phyloP scores from a whole-genome alignment of 2,797 vertebrate species.

The Pseudotriccus pelzelni region DNA sequence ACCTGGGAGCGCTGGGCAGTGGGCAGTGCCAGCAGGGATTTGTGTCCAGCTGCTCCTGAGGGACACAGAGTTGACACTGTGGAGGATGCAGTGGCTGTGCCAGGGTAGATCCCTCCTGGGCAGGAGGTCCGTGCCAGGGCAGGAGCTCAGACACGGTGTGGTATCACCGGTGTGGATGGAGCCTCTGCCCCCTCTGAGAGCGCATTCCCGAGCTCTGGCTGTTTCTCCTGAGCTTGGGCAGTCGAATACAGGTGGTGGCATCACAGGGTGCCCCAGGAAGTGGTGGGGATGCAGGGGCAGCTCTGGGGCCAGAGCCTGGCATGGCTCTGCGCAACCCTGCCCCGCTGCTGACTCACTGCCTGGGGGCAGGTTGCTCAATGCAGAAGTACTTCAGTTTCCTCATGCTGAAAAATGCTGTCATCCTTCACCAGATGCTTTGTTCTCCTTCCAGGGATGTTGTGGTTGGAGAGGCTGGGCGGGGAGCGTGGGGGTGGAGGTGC shows the following conservation, averaged over 20 bases:
- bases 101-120: accelerated
- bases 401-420: not conserved
- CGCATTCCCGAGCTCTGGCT: not conserved
- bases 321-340: not conserved
- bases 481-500: accelerated
- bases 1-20: accelerated
- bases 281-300: accelerated
- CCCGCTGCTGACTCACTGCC: not conserved
- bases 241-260: accelerated
- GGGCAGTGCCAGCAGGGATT: accelerated
- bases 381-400: not conserved
- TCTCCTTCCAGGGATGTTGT: not conserved
- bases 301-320: not conserved
- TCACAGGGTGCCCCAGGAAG: not conserved
- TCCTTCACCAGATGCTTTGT: not conserved
- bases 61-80: accelerated
- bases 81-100: not conserved
- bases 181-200: accelerated
- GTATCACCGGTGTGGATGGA: accelerated
- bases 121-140: not conserved
- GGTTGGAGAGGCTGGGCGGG: not conserved
- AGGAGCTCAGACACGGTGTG: accelerated
- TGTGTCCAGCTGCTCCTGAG: not conserved
- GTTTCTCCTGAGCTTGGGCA: not conserved
- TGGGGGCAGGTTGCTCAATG: constrained; percentile 16